Evolutionary conservation across 1,140 invertebrate genomes (phyloP).

Genomic region (Ladona fulva): DNA sequence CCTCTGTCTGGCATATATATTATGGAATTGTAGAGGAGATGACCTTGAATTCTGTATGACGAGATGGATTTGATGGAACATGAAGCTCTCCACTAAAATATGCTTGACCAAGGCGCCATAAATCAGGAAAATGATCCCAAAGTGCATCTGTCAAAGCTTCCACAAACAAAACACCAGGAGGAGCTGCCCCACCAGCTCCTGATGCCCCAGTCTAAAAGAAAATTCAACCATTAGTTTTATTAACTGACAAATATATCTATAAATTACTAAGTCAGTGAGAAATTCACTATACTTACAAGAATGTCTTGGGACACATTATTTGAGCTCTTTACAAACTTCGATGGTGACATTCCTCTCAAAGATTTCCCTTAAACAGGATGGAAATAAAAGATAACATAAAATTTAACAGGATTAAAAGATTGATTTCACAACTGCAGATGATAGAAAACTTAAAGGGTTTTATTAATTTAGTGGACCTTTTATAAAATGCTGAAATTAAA

Average conservation of each 20-base stretch:
- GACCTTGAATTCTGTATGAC: slow-evolving; percentile 63
- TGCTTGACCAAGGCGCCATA: slow-evolving; percentile 82
- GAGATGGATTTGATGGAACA: slow-evolving; percentile 55
- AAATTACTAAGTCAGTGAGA: background rate
- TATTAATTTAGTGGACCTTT: no score
- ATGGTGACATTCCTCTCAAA: background rate
- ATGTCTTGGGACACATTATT: background rate
- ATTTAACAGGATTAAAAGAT: no score
- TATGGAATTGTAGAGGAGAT: slow-evolving; percentile 11
- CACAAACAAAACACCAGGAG: slow-evolving; percentile 52
- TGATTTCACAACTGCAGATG: no score
- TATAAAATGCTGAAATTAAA: no score
- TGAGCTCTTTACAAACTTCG: background rate
- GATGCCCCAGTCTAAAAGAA: background rate
- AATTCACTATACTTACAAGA: background rate
- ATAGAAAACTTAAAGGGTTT: no score
- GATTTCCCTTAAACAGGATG: background rate
- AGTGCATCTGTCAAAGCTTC: slow-evolving; percentile 64
- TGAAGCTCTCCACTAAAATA: slow-evolving; percentile 80
- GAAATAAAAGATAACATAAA: no score
- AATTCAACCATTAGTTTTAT: background rate
- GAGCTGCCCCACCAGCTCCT: slow-evolving; percentile 34
- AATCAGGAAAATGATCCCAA: slow-evolving; percentile 62
- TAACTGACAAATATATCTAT: background rate
- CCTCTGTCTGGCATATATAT: background rate